phyloP scores from a whole-genome alignment of 2,113 vertebrate species.

The Dicaeum eximium region DNA sequence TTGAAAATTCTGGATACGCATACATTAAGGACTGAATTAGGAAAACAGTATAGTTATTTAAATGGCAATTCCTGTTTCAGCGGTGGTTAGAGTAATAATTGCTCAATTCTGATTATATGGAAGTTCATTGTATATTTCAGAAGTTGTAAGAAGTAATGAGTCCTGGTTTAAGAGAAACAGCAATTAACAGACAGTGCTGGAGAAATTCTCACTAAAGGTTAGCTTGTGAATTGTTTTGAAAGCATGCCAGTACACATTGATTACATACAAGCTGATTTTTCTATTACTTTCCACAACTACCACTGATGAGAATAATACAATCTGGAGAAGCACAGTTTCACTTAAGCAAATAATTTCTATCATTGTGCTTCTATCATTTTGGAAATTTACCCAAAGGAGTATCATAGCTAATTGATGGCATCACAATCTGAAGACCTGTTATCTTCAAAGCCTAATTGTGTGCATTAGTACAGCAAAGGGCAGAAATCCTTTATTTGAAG shows the following conservation, averaged over 20 bases:
- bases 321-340: neutral
- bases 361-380: neutral
- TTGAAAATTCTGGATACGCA: neutral
- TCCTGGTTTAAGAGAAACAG: neutral
- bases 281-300: neutral
- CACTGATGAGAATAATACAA: neutral
- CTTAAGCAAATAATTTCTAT: neutral
- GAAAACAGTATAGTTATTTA: constrained; percentile 8
- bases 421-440: neutral
- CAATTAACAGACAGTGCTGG: neutral
- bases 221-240: neutral
- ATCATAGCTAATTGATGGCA: neutral
- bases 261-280: neutral
- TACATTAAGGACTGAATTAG: neutral
- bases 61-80: constrained; percentile 17
- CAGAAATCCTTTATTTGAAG: neutral
- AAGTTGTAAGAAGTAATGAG: neutral
- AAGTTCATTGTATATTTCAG: neutral
- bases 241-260: neutral
- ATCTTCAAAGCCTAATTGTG: neutral
- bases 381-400: neutral
- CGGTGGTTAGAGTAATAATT: constrained; percentile 32
- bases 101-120: constrained; percentile 6
- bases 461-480: neutral
- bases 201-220: neutral